A percentile compares a stretch with the other conserved stretches of the same genome.
Conservation (phyloP, 2,888 invertebrate genomes). For the Melinopterus prodromus region DNA sequence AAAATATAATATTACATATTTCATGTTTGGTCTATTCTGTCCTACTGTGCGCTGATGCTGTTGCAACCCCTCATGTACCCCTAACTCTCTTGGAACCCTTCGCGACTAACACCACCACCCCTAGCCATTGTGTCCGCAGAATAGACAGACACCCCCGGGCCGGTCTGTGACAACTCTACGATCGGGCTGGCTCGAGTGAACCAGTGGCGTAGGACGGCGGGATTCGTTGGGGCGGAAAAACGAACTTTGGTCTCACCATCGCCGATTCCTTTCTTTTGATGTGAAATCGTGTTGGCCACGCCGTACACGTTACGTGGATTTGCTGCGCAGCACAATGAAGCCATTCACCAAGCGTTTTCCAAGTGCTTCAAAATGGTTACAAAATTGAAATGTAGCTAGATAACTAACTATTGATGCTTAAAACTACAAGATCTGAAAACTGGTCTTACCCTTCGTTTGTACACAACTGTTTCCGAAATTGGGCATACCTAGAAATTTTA, state of each 20-base stretch:
- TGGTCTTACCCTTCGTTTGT: too few relatives aligned
- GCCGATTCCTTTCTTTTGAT: conserved; percentile 13
- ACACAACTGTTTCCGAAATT: too few relatives aligned
- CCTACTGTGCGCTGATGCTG: not conserved
- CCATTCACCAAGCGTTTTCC: not conserved
- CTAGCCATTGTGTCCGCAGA: not conserved
- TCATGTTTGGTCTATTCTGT: not conserved
- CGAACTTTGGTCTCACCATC: conserved; percentile 12
- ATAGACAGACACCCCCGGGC: conserved; percentile 16
- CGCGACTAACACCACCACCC: conserved; percentile 13
- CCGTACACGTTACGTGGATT: conserved; percentile 5
- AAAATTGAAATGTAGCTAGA: too few relatives aligned
- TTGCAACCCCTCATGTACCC: conserved; percentile 4
- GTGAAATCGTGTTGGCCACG: conserved; percentile 10
- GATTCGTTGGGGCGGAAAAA: conserved; percentile 11
- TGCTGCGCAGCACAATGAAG: not conserved
- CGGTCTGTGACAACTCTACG: conserved; percentile 22
- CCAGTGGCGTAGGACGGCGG: conserved; percentile 15
- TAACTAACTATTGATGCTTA: too few relatives aligned
- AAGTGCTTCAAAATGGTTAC: too few relatives aligned
- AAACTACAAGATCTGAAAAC: too few relatives aligned
- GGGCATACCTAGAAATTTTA: too few relatives aligned
- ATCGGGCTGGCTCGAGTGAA: conserved; percentile 9
- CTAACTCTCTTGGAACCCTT: conserved; percentile 4
- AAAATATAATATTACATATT: not conserved